Percentiles rank a stretch among this genome's conserved stretches.
phyloP scores from a whole-genome alignment of 2,113 vertebrate species.

The Odocoileus virginianus region DNA sequence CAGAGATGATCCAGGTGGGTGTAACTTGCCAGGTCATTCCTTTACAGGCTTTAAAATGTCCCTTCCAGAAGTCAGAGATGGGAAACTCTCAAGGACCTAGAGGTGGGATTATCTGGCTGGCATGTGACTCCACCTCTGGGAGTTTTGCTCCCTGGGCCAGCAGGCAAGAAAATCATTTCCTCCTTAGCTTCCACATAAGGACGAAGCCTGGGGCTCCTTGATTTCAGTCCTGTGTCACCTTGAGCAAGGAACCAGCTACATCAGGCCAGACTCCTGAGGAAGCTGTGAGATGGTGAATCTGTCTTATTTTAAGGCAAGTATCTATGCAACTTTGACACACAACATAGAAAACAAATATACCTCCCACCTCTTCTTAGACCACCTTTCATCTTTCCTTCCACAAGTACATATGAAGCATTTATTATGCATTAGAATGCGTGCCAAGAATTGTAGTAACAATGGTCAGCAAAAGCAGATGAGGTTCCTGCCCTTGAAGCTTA shows the following conservation, averaged over 20 bases:
- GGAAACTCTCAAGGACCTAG: neutral
- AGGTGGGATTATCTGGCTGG: neutral
- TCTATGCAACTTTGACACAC: accelerated
- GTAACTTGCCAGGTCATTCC: neutral
- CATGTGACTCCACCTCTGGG: neutral
- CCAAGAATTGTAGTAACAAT: neutral
- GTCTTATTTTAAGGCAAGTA: neutral
- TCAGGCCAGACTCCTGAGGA: accelerated
- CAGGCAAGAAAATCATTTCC: neutral
- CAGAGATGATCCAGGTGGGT: neutral
- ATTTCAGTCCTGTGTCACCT: neutral
- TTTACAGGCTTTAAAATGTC: neutral
- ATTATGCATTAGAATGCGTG: neutral
- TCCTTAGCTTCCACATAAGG: neutral
- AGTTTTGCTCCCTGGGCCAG: neutral
- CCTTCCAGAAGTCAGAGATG: neutral
- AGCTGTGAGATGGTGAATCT: neutral
- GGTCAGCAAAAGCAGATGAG: neutral
- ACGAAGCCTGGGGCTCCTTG: neutral
- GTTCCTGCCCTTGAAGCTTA: no score
- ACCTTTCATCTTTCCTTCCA: neutral
- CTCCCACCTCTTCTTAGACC: neutral
- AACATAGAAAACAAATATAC: neutral
- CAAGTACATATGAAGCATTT: neutral
- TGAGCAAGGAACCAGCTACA: no score